Evolutionary conservation across 2,888 invertebrate species (phyloP), one percentile per base, ranked within the genome.

Genomic region (Spodoptera littoralis): DNA sequence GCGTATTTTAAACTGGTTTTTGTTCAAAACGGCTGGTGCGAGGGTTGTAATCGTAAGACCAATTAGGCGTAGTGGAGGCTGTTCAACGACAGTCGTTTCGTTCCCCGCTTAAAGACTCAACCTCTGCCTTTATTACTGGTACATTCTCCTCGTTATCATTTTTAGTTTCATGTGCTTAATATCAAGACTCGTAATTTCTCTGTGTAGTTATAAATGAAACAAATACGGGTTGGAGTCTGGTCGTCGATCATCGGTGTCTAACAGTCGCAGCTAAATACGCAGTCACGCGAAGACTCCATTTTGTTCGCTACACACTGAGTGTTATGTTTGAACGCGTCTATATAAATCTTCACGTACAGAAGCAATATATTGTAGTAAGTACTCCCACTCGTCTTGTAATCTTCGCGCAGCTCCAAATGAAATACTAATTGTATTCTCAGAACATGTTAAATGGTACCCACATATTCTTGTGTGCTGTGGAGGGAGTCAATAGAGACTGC

Each of bases 391-490:
- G 75, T 84, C 80, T 82, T 84, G 81, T 85, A 81, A 82, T 82
- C 79, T 82, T 80, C 76, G 77, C 73, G 73, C 74, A 75, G 74
- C 76, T 82, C 80, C 79, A 84, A 87, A 86, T 88, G 83, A 81
- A 85, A 87, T 84, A 87, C 84, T 84, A 88, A 87, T 87, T 86
- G 85, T 84, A 76, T 84, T 81, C 76, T 79, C 79, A 74, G 80
- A 83, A 82, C 77, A 80, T 76, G 77, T 80, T 79, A 76, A 77
- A 75, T 60, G 70, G 76, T 71, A 72, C 68, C 75, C 77, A 64
- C 79, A 70, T 71, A 66, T 77, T 69, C 70, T 73, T 75, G 65
- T 69, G 62, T 65, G 56, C 63, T 54, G 45, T 54, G 62, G 70
- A 70, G 61, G 60, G 66, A 75, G 68, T 85, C 80, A 84, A 85